phyloP scores from a whole-genome alignment of 2,888 invertebrate genomes.

The Antitype chi region DNA sequence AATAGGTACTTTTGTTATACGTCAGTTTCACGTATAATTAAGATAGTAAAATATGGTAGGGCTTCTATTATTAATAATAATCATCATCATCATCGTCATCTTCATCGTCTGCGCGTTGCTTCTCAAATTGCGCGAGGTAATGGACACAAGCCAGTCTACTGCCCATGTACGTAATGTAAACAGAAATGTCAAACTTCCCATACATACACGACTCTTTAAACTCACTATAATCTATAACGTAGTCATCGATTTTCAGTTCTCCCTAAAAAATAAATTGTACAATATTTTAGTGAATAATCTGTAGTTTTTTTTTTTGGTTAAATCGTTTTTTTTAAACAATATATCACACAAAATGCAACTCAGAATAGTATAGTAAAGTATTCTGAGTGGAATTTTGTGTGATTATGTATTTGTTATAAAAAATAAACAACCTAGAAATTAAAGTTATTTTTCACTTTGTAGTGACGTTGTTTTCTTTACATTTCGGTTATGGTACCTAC shows the following conservation, averaged over 20 bases:
- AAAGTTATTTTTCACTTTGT: too few relatives aligned
- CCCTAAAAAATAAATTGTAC: slow-evolving; percentile 71
- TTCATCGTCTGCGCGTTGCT: slow-evolving; percentile 38
- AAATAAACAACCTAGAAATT: too few relatives aligned
- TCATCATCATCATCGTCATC: slow-evolving; percentile 4
- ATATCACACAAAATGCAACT: too few relatives aligned
- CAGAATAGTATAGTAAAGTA: too few relatives aligned
- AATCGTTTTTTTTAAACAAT: too few relatives aligned
- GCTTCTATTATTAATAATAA: background rate
- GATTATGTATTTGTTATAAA: too few relatives aligned
- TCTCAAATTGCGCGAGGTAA: slow-evolving; percentile 26
- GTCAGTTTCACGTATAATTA: background rate
- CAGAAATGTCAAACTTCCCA: slow-evolving; percentile 67
- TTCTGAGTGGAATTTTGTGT: too few relatives aligned
- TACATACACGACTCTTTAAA: slow-evolving; percentile 71
- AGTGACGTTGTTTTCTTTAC: too few relatives aligned
- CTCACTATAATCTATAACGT: slow-evolving; percentile 73
- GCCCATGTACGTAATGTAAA: background rate
- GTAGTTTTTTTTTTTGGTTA: too few relatives aligned
- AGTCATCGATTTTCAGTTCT: slow-evolving; percentile 67
- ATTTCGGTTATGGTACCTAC: too few relatives aligned
- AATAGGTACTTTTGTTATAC: background rate
- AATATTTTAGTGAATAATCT: background rate
- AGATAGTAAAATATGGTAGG: background rate
- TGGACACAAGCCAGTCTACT: background rate